A percentile compares a stretch with the other conserved stretches of the same genome.
Conservation (phyloP, 2,888 invertebrate genomes). For the Ganaspis brasiliensis region DNA sequence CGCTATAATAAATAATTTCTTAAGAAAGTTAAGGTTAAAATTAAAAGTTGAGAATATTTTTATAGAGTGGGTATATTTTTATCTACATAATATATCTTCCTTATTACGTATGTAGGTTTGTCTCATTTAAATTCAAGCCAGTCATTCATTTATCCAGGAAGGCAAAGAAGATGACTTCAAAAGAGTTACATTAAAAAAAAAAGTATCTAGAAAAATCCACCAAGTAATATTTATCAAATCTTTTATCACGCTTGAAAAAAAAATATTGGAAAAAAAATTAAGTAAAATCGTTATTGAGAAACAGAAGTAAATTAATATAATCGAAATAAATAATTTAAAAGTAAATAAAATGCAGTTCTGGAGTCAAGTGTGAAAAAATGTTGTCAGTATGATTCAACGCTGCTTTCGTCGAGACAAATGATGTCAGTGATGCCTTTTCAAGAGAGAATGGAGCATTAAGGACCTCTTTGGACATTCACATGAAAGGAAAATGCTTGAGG, state of each 20-base stretch:
- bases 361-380: constrained; percentile 22
- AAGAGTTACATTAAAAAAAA: neutral
- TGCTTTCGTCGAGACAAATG: constrained; percentile 32
- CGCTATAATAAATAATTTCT: too few species aligned
- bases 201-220: neutral
- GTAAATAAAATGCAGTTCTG: constrained; percentile 3
- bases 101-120: constrained; percentile 22
- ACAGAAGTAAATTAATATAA: neutral
- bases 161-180: neutral
- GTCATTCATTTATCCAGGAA: constrained; percentile 31
- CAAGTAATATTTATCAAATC: neutral
- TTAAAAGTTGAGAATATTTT: too few species aligned
- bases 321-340: neutral
- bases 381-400: constrained; percentile 23
- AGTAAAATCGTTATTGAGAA: neutral
- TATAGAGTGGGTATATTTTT: neutral
- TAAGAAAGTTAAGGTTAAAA: too few species aligned
- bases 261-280: neutral
- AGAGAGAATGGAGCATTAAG: constrained; percentile 41
- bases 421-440: constrained; percentile 40
- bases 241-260: neutral
- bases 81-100: constrained; percentile 7
- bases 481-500: constrained; percentile 26
- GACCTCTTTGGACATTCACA: constrained; percentile 30
- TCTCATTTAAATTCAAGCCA: constrained; percentile 19